Conservation (phyloP, 1,140 invertebrate genomes). For the Brachionus koreanus region DNA sequence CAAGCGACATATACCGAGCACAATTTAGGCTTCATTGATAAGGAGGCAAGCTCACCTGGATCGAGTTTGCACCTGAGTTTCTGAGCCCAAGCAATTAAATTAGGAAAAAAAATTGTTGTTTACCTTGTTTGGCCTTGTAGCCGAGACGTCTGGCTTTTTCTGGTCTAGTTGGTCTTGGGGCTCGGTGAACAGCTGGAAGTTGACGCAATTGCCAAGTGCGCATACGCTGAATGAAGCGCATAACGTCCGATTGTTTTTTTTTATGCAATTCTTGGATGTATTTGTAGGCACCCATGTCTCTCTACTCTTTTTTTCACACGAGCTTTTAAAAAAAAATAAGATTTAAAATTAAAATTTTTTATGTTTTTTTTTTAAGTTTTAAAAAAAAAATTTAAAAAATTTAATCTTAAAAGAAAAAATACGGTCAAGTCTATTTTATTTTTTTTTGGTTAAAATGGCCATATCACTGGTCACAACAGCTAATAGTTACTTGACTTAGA, state of each 20-base stretch:
- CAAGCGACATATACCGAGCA: slow-evolving; percentile 26
- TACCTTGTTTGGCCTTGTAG: slow-evolving; percentile 77
- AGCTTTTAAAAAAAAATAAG: background rate
- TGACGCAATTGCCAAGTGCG: slow-evolving; percentile 98
- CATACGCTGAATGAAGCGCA: slow-evolving; percentile 66
- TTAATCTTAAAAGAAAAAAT: too few relatives aligned
- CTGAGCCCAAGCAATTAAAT: background rate
- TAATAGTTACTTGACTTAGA: background rate
- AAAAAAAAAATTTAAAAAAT: background rate
- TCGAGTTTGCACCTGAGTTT: background rate
- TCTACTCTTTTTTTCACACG: background rate
- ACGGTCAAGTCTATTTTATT: background rate
- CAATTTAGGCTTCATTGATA: background rate
- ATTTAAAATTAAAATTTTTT: background rate
- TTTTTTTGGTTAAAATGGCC: background rate
- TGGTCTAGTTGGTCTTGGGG: slow-evolving; percentile 88
- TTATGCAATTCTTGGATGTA: slow-evolving; percentile 98
- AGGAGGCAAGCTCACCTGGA: background rate
- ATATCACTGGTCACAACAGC: background rate
- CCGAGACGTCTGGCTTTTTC: slow-evolving; percentile 95
- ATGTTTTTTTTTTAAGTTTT: background rate
- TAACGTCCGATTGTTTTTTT: slow-evolving; percentile 84
- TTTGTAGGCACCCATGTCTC: slow-evolving; percentile 90
- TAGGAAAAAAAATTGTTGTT: too few relatives aligned
- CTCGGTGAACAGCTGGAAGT: slow-evolving; percentile 85